These are phyloP conservation scores for Procavia capensis DNA, from an alignment of 2,113 vertebrate genomes.

Conservation along the genomic window DNA sequence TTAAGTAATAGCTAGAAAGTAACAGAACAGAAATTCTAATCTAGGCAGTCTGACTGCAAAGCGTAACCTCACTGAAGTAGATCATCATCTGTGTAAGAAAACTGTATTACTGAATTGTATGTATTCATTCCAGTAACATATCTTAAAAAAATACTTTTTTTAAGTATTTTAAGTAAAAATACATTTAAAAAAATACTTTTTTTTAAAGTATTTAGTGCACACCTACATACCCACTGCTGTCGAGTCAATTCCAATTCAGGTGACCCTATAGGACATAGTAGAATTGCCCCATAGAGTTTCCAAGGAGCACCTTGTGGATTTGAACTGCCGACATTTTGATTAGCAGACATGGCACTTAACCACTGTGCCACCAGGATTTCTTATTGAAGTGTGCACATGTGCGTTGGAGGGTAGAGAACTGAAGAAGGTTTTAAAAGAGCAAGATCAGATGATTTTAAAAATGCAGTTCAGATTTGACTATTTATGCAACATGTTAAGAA, in stretches of 20 bases:
- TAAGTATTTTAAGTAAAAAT: too few relatives aligned
- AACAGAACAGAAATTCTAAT: constrained; percentile 35
- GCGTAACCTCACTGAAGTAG: not conserved
- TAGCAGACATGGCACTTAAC: too few relatives aligned
- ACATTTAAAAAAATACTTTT: too few relatives aligned
- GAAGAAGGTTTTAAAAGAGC: constrained; percentile 2
- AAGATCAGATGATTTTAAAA: not conserved
- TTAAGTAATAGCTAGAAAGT: not conserved
- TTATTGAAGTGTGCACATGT: not conserved
- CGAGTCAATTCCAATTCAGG: too few relatives aligned
- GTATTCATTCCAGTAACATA: not conserved
- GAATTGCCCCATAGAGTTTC: too few relatives aligned
- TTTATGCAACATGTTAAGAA: not conserved
- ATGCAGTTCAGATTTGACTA: not conserved
- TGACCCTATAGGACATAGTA: too few relatives aligned
- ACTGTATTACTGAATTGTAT: not conserved
- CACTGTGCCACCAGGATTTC: too few relatives aligned
- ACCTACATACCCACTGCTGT: too few relatives aligned
- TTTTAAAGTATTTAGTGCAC: not conserved
- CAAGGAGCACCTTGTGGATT: too few relatives aligned
- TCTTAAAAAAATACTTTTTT: not conserved
- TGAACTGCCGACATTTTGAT: too few relatives aligned
- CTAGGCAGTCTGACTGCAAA: not conserved
- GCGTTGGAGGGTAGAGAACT: not conserved
- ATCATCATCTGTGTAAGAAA: not conserved